Base-by-base conservation (phyloP, 2,888 invertebrate genomes). In the Machimus rusticus region DNA sequence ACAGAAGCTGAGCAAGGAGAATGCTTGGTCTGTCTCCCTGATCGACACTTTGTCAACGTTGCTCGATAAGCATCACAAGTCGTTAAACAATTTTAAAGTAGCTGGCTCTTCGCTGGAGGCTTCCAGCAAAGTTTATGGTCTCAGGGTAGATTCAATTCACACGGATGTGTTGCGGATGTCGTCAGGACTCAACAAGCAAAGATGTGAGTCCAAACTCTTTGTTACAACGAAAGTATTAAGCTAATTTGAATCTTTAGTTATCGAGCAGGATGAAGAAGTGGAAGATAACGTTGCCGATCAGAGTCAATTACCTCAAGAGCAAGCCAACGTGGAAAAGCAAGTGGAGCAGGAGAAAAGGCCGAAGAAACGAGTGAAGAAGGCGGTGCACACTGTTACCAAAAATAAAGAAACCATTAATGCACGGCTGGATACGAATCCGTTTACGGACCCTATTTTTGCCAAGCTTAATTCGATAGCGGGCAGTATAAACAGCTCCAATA, bases 41-140 rank as follows among this genome's bases (percentile, higher is more conserved):
- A 98, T 98, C 90, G 98, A 98, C 91, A 96, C 96, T 90, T 95
- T 98, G 94, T 94, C 95, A 0, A 95, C 95, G 28, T 94, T 98
- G 93, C 91, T 97, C n/a, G 94, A 94, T 66, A 94, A 95, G 85
- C 95, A 95, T 90, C 95, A 96, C 91, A 94, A 94, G 2, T 94
- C 95, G 8, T 94, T 96, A 93, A 95, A 96, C 88, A 95, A 95
- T 90, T 93, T 96, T 82, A 95, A 97, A 94, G 95, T 97, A 14
- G 98, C 97, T 1, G 96, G 97, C 79, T 96, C 96, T 0, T 96
- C 98, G 0, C 93, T 98, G 81, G 98, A 98, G 92, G 98, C 98
- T 0, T 97, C 98, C 9, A 95, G 97, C 0, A 96, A 97, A 91
- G 97, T 98, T 85, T 98, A 98, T 92, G 96, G 97, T 0, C 95